These are phyloP conservation scores for Dicycla oo DNA, from an alignment of 2,888 invertebrate species.

Conservation along the genomic window DNA sequence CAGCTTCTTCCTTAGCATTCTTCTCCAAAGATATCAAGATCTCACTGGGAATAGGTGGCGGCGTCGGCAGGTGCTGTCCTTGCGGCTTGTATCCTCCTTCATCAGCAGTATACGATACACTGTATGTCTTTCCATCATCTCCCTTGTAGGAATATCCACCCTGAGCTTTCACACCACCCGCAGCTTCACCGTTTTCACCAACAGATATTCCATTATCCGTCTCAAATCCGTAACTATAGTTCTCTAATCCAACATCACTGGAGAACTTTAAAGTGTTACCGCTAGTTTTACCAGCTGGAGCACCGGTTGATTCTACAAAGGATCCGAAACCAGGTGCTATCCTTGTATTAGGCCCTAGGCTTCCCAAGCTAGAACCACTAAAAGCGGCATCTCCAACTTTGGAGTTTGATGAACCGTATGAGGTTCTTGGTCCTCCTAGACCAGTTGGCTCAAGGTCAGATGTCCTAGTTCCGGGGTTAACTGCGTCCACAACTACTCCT, in stretches of 20 bases:
- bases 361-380: conserved; percentile 68
- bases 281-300: conserved; percentile 64
- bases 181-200: conserved; percentile 78
- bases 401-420: conserved; percentile 84
- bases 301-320: conserved; percentile 16
- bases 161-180: conserved; percentile 79
- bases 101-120: conserved; percentile 83
- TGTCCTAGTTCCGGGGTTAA: conserved; percentile 79
- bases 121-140: conserved; percentile 84
- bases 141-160: conserved; percentile 84
- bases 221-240: conserved; percentile 80
- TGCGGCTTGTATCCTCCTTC: conserved; percentile 81
- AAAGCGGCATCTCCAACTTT: conserved; percentile 87
- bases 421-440: conserved; percentile 78
- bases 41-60: conserved; percentile 82
- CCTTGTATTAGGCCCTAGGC: conserved; percentile 32
- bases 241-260: conserved; percentile 77
- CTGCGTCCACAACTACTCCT: conserved; percentile 87
- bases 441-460: conserved; percentile 74
- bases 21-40: conserved; percentile 82
- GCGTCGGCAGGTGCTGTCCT: conserved; percentile 83
- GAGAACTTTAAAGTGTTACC: conserved; percentile 77
- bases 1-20: conserved; percentile 83
- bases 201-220: conserved; percentile 84
- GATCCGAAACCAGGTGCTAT: conserved; percentile 55